Conservation (phyloP, 2,888 invertebrate species). For the Drosophila pseudotakahashii region DNA sequence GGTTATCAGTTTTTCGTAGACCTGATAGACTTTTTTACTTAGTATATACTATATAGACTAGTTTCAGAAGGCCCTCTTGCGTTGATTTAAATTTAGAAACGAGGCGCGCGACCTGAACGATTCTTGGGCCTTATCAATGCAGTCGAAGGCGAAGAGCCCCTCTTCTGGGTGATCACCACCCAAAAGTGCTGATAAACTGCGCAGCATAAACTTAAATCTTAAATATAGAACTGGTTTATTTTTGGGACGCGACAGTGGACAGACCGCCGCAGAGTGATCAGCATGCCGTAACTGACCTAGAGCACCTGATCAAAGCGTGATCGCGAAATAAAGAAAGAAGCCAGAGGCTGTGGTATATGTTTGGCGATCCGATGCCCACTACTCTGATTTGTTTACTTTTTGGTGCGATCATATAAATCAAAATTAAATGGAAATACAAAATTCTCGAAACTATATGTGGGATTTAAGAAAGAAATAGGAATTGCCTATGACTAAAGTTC, state of each 20-base stretch:
- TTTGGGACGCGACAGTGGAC: constrained; percentile 50
- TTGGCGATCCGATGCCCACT: constrained; percentile 7
- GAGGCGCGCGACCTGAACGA: constrained; percentile 54
- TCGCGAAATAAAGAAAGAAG: constrained; percentile 46
- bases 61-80: constrained; percentile 22
- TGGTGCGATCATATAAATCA: constrained; percentile 14
- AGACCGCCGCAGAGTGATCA: constrained; percentile 25
- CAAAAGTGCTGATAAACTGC: constrained; percentile 63
- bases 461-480: too few species aligned
- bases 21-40: constrained; percentile 13
- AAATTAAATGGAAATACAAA: background rate
- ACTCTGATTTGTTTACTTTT: constrained; percentile 28
- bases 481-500: background rate
- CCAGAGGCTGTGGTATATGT: constrained; percentile 3
- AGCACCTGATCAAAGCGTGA: constrained; percentile 79
- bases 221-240: constrained; percentile 66
- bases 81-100: constrained; percentile 62
- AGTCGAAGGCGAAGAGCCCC: constrained; percentile 10
- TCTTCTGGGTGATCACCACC: constrained; percentile 3
- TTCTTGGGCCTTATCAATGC: constrained; percentile 55
- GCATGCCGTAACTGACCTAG: constrained; percentile 79
- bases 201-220: constrained; percentile 72
- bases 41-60: constrained; percentile 5
- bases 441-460: background rate
- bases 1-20: constrained; percentile 16